Evolutionary conservation across 1,140 invertebrate species (phyloP), one percentile per base, ranked within the genome.

Genomic region (Drosophila athabasca): DNA sequence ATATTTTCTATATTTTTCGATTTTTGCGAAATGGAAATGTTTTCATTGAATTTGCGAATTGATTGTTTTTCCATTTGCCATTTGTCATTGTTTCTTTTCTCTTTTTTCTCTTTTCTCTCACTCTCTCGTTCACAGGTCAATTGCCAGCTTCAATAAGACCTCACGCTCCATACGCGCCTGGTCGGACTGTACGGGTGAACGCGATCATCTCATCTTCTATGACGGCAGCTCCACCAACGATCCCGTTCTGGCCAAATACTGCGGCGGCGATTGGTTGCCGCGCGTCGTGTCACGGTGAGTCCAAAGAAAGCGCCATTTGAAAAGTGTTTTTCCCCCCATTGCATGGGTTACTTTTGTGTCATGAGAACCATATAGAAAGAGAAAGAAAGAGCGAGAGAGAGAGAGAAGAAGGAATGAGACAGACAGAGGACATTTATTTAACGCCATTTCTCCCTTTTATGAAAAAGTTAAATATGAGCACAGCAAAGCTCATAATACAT

Each of bases 131-230:
- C 45, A 24, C 79, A 87, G 83, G 13, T 88, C 83, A 7, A 87
- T 87, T 58, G 83, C 83, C 66, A 94, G 94, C 60, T 90, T 94
- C 24, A 95, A 95, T 83, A 95, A 94, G 90, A 96, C 95, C 24
- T 93, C 94, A 0, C 94, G 94, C 48, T 94, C 94, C 17, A 93
- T 96, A 50, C 93, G 94, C 50, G 95, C 96, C 7, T 97, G 96
- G 95, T 94, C 96, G 48, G 96, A 96, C 68, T 97, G 97, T 83
- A 95, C 96, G 0, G 94, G 95, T 0, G 95, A 96, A 76, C 94
- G 95, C 24, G 97, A 98, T 91, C 94, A 96, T 61, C 92, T 98
- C 6, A 95, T 97, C 53, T 96, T 98, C 83, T 96, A 97, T 90
- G 97, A 98, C 92, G 97, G 97, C 19, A 94, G 95, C 26, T 94